phyloP scores from a whole-genome alignment of 2,797 vertebrate genomes.

The Oreortyx pictus region DNA sequence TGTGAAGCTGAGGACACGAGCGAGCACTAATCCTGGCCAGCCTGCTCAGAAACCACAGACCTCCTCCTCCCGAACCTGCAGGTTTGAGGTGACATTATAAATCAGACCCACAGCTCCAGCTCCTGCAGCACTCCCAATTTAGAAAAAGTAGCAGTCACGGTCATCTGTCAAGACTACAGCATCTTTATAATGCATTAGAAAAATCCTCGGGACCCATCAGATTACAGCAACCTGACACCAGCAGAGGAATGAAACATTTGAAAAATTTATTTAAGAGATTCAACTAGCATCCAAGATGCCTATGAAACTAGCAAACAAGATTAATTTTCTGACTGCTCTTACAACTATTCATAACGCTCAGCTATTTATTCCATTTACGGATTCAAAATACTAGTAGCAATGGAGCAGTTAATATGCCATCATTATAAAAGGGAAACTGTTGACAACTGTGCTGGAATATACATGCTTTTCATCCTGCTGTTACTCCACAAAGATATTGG shows the following conservation, averaged over 20 bases:
- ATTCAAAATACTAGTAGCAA: neutral
- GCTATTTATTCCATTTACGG: neutral
- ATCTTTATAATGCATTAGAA: neutral
- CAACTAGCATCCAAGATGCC: neutral
- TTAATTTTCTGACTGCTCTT: neutral
- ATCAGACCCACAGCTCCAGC: conserved; percentile 10
- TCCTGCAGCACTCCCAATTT: neutral
- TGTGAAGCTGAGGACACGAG: neutral
- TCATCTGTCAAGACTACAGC: conserved; percentile 23
- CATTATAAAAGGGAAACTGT: neutral
- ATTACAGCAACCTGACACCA: neutral
- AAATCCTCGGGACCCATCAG: neutral
- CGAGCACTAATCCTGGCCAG: rapidly evolving
- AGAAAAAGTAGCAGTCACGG: neutral
- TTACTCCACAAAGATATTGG: neutral
- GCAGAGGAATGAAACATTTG: neutral
- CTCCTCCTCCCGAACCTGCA: neutral
- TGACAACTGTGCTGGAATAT: neutral
- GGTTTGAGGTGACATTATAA: neutral
- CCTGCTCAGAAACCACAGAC: neutral
- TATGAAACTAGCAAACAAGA: neutral
- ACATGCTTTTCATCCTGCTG: neutral
- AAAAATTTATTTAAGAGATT: neutral
- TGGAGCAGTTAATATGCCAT: neutral
- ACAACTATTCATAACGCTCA: neutral